These are phyloP conservation scores for Phyto melanocephala DNA, from an alignment of 2,888 invertebrate genomes.

Conservation along the genomic window DNA sequence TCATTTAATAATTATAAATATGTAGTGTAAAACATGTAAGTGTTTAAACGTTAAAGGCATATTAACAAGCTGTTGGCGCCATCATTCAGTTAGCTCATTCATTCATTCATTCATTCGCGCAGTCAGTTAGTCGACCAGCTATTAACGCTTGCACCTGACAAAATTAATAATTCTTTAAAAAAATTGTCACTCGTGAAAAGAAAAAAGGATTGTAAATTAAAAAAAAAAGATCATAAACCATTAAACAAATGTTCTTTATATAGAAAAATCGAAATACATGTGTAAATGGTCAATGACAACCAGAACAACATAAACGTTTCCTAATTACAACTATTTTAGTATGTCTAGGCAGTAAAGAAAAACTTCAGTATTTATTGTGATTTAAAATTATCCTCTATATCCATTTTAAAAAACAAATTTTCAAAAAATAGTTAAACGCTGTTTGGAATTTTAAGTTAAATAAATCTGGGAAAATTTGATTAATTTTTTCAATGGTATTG, in stretches of 20 bases:
- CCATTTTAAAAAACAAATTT: no score
- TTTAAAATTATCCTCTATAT: not conserved
- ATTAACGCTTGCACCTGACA: conserved; percentile 37
- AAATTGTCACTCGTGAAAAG: not conserved
- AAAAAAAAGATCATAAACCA: conserved; percentile 1
- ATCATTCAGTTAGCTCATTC: conserved; percentile 38
- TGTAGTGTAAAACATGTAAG: conserved; percentile 55
- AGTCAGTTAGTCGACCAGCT: conserved; percentile 6
- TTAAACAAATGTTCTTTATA: not conserved
- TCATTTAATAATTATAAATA: conserved; percentile 49
- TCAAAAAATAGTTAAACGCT: no score
- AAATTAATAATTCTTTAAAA: conserved; percentile 41
- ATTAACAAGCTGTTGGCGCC: conserved; percentile 71
- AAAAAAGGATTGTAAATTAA: not conserved
- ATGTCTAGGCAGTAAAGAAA: not conserved
- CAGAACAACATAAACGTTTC: not conserved
- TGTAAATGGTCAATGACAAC: conserved; percentile 19
- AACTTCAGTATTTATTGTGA: conserved; percentile 6
- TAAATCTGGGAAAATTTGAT: no score
- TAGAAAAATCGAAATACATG: not conserved
- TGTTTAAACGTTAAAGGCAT: conserved; percentile 68
- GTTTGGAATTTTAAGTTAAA: not conserved
- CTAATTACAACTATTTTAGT: not conserved
- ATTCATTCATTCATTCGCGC: not conserved
- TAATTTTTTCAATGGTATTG: no score